These are phyloP conservation scores for Pangasius larnaudii DNA, from an alignment of 2,797 vertebrate genomes.

Conservation along the genomic window DNA sequence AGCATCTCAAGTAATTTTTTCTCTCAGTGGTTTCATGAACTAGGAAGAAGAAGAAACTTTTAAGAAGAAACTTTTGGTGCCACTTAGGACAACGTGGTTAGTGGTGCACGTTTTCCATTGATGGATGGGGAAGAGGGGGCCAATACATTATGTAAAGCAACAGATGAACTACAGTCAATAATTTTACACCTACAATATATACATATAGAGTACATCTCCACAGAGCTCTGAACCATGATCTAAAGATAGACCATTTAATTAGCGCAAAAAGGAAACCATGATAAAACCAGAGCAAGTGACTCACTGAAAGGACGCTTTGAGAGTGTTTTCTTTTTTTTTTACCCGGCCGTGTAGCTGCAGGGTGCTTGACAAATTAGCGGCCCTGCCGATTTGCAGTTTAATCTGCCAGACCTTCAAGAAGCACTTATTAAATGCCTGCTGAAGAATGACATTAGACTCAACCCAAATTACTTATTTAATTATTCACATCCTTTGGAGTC, in stretches of 20 bases:
- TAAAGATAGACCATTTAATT: conserved; percentile 56
- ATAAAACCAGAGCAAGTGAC: conserved; percentile 37
- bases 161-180: not conserved
- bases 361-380: conserved; percentile 31
- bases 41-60: not conserved
- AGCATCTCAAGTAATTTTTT: not conserved
- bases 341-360: conserved; percentile 10
- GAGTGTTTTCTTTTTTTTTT: not conserved
- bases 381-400: conserved; percentile 23
- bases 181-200: not conserved
- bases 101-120: not conserved
- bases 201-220: not conserved
- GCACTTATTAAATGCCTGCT: conserved; percentile 14
- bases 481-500: not conserved
- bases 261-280: conserved; percentile 31
- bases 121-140: not conserved
- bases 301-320: conserved; percentile 11
- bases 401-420: conserved; percentile 26
- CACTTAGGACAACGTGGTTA: not conserved
- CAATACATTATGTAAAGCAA: not conserved
- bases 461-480: conserved; percentile 17
- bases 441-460: conserved; percentile 14
- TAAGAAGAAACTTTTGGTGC: not conserved
- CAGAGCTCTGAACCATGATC: conserved; percentile 26
- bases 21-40: not conserved